Evolutionary conservation across 2,888 invertebrate species (phyloP), one percentile per base, ranked within the genome.

Genomic region (Ramazzottius varieornatus): DNA sequence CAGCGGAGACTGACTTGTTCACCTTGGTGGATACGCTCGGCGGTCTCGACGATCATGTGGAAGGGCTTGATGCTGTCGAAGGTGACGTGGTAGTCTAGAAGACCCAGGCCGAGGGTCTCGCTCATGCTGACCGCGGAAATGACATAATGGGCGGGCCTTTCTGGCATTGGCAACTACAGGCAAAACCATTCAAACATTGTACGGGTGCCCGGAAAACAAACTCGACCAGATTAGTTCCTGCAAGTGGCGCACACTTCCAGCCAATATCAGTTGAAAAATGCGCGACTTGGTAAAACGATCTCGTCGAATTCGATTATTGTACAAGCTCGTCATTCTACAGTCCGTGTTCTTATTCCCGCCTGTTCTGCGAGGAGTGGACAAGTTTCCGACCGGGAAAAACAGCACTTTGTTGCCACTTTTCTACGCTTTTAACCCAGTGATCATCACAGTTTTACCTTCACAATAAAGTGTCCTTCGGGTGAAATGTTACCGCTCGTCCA

Each of bases 41-140:
- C 92, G 79, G 91, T 89, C 75, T 94, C 93, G 64, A 92, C 86
- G 72, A 88, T 88, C 71, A 93, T 91, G 78, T 86, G 93, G 82
- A 94, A 91, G 24, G 92, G 91, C 46, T 90, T 80, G 0, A 89
- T 85, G 20, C 89, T 91, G 33, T 86, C 83, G 75, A 91, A 92
- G 82, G 86, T 78, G 1, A 75, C 72, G 64, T 65, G 20, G 64
- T 67, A 34, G 16, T 82, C 81, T 63, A 90, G 74, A 83, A 94
- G 86, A 64, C 92, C 92, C 69, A 92, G 85, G 0, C 93, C 93
- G 65, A 82, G 80, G 0, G 83, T 82, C 1, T 86, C 85, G 71
- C 91, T 90, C 78, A 94, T 85, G 70, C 89, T 86, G 73, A 93
- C 87, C 0, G 88, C 89, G 16, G 88, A 88, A 1, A 94, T 83